A percentile compares a stretch with the other conserved stretches of the same genome.
These are phyloP conservation scores for Oncorhynchus clarkii DNA, from an alignment of 2,113 vertebrate genomes.

Conservation along the genomic window DNA sequence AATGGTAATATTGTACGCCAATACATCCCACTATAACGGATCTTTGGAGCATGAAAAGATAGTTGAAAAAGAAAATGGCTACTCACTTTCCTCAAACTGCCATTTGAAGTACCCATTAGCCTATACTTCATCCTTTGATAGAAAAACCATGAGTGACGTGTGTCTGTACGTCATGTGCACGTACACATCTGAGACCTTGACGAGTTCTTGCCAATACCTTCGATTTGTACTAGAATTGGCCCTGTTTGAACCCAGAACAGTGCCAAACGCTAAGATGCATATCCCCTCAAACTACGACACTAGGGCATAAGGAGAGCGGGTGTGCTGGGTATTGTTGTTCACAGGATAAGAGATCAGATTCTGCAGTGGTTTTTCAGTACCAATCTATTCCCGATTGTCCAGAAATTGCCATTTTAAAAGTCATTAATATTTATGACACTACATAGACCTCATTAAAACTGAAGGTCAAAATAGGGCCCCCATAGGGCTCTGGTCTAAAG, in stretches of 20 bases:
- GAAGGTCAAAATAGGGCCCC: conserved; percentile 51
- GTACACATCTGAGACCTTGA: not conserved
- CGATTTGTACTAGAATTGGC: too few relatives aligned
- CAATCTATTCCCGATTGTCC: conserved; percentile 5
- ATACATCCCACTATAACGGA: not conserved
- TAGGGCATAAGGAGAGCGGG: too few relatives aligned
- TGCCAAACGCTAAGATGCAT: too few relatives aligned
- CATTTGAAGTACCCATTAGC: not conserved
- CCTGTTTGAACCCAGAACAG: too few relatives aligned
- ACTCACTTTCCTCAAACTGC: not conserved
- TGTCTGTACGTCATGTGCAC: not conserved
- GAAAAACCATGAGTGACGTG: not conserved
- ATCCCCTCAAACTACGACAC: too few relatives aligned
- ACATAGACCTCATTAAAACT: conserved; percentile 60
- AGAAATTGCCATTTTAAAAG: conserved; percentile 22
- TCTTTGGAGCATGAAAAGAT: not conserved
- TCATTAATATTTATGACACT: conserved; percentile 67
- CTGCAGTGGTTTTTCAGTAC: conserved; percentile 31
- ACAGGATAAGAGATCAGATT: not conserved
- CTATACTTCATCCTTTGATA: not conserved
- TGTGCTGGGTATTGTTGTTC: too few relatives aligned
- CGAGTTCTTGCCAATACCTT: too few relatives aligned
- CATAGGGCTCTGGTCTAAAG: not conserved
- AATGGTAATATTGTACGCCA: not conserved
- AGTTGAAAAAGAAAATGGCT: not conserved